phyloP scores from a whole-genome alignment of 2,797 vertebrate genomes.

The Intellagama lesueurii region DNA sequence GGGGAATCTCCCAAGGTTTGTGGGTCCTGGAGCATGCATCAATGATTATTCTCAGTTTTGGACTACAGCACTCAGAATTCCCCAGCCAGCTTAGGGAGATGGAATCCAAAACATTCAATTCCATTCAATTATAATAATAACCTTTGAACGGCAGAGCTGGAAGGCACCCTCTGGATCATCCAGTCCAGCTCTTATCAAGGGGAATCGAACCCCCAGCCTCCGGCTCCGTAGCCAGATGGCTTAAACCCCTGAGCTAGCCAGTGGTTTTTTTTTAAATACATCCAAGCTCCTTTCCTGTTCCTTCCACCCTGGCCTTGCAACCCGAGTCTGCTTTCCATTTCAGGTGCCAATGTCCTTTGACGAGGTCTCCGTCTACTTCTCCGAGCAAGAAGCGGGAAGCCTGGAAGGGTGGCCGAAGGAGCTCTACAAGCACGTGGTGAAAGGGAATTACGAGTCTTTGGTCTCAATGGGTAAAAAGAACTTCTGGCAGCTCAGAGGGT shows the following conservation, averaged over 20 bases:
- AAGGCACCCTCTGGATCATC: too few relatives aligned
- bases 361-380: conserved; percentile 9
- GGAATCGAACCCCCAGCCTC: too few relatives aligned
- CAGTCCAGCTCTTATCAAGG: too few relatives aligned
- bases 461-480: conserved; percentile 16
- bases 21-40: not conserved
- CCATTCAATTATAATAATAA: too few relatives aligned
- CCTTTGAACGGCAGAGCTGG: too few relatives aligned
- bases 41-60: not conserved
- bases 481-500: accelerated
- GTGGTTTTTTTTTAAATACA: too few relatives aligned
- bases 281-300: too few relatives aligned
- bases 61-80: not conserved
- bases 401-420: not conserved
- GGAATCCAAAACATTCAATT: not conserved
- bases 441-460: not conserved
- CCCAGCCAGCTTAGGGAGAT: not conserved
- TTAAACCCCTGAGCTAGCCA: too few relatives aligned
- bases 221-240: too few relatives aligned
- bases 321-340: not conserved
- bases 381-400: not conserved
- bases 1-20: conserved; percentile 69
- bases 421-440: conserved; percentile 7
- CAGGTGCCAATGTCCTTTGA: not conserved
- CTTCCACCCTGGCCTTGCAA: too few relatives aligned